Base-by-base conservation (phyloP, 1,140 invertebrate genomes). In the Amphibalanus amphitrite region DNA sequence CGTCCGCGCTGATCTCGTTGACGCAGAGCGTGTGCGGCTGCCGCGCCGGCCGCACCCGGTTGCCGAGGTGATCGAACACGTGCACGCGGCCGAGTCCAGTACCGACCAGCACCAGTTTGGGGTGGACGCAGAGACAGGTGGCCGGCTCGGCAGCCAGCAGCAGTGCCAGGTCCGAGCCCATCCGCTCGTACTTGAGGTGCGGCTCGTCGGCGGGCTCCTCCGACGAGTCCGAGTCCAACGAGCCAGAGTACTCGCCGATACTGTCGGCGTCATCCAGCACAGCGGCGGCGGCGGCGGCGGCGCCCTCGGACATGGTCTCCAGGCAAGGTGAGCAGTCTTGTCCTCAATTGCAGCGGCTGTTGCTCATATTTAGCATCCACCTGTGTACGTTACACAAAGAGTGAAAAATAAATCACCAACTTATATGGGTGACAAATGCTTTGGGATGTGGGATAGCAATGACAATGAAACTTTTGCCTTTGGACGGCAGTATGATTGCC, bases 1-100 rank as follows among this genome's bases (percentile, higher is more conserved):
- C 79, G 79, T 98, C 95, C 73, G 98, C 92, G 72, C 91, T 93
- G 73, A 98, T 93, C 78, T 92, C 89, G 82, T 97, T 97, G 0
- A 98, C 91, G 64, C 91, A 88, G 13, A 93, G 89, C 23, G 90
- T 86, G 77, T 98, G 95, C 68, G 88, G 85, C 72, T 85, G 84
- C 73, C 93, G 79, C 77, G 87, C 88, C 77, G 88, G 89, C 40
- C 86, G 80, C 3, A 92, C 87, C 28, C 84, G 87, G 79, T 97
- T 94, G 0, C 95, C 95, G 78, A 93, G 89, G 80, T 95, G 93
- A 79, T 98, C 95, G 28, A 98, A 79, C 59, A 97, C 83, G 79
- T 96, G 88, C 68, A 97, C 89, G 71, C 86, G 84, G 8, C 95
- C 95, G 86, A 89, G 92, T 77, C 92, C 88, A 28, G 92, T 95